Base-by-base conservation (phyloP, 2,888 invertebrate genomes). In the Pseudeuparius sepicola region DNA sequence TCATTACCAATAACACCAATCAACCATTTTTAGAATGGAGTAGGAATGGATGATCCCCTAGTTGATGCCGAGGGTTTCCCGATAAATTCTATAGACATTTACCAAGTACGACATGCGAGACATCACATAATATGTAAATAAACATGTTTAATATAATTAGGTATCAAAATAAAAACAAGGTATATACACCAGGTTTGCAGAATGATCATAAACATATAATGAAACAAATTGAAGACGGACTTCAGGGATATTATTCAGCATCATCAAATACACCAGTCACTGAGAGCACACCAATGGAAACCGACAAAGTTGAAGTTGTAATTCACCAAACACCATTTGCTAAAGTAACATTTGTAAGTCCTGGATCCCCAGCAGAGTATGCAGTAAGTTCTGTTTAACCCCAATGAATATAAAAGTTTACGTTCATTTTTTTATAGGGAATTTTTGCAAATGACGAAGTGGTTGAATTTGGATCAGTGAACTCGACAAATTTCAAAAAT, bases 61-160 rank as follows among this genome's bases (percentile, higher is more conserved):
- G 78, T 94, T 1, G 96, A 97, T 57, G 54, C 58, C 1, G 82
- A 92, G 49, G 93, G 88, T 0, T 97, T 70, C 61, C 96, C 96
- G 0, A 70, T 90, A 24, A 73, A 71, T 45, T 87, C 90, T 52
- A 81, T 97, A 42, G 93, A 97, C 60, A 77, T 94, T 0, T 87
- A 87, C 59, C 83, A 89, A 66, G 88, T 94, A 1, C 71, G 94
- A 33, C 78, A 83, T 56, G 87, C 93, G 0, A 72, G 96, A 28
- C 85, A 90, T 52, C 71, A 74, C 51, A 88, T 97, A 36, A 85
- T 87, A 54, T 88, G 93, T 86, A 67, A 71, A 75, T 71, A 39
- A 27, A 16, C 18, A 14, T 11, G 6, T n/a, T 7, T 20, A 20
- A 6, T 7, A 7, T 20, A n/a, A 20, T 7, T 7, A 31, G 3